Evolutionary conservation across 2,888 invertebrate species (phyloP).

Genomic region (Meganola albula): DNA sequence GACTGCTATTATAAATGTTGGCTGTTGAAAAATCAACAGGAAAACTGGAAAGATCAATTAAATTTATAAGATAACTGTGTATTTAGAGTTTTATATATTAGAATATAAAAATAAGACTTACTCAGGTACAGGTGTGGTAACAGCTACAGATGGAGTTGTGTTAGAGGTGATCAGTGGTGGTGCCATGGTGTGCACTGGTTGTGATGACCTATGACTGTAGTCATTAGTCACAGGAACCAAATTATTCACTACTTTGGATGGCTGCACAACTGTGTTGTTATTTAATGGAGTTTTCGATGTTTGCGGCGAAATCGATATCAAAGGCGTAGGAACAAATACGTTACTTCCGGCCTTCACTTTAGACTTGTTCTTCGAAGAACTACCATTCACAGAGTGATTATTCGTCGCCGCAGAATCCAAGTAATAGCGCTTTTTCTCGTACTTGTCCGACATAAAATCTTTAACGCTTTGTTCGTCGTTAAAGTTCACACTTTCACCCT

Average conservation of each 20-base stretch:
- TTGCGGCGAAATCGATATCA: constrained; percentile 63
- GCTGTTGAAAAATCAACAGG: constrained; percentile 85
- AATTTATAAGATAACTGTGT: not conserved
- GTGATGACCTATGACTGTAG: constrained; percentile 50
- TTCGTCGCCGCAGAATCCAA: constrained; percentile 48
- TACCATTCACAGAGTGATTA: constrained; percentile 49
- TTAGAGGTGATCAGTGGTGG: constrained; percentile 42
- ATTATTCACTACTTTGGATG: constrained; percentile 53
- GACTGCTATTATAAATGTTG: constrained; percentile 82
- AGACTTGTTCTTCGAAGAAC: constrained; percentile 46
- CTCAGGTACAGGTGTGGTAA: constrained; percentile 58
- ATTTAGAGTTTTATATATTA: not conserved
- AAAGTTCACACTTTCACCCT: constrained; percentile 83
- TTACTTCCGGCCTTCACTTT: constrained; percentile 52
- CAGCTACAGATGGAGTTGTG: constrained; percentile 28
- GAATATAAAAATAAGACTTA: constrained; percentile 36
- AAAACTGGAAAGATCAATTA: constrained; percentile 64
- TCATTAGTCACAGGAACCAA: constrained; percentile 41
- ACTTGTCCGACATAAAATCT: constrained; percentile 96
- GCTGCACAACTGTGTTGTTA: constrained; percentile 46
- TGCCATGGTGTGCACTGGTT: constrained; percentile 50
- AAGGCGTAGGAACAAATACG: constrained; percentile 39
- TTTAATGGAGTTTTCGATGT: constrained; percentile 40
- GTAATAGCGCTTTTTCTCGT: constrained; percentile 91
- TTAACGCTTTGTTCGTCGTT: constrained; percentile 93